Conservation (phyloP, 2,113 vertebrate genomes). For the Triplophysa tibetana region DNA sequence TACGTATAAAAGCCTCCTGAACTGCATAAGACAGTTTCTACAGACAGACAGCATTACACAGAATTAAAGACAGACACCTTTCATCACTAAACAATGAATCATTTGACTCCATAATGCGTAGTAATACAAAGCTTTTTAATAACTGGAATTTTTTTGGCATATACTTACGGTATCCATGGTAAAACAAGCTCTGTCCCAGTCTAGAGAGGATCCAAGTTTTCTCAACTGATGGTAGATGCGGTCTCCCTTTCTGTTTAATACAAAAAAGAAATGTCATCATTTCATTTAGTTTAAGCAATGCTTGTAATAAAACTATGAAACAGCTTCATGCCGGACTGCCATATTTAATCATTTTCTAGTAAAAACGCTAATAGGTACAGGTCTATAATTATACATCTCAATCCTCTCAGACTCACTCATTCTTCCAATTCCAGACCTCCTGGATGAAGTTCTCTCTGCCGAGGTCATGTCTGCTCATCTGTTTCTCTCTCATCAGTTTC, state of each 20-base stretch:
- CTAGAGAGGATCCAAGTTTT: conserved; percentile 86
- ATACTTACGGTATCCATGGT: conserved; percentile 88
- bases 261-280: background rate
- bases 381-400: background rate
- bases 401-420: conserved; percentile 78
- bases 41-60: background rate
- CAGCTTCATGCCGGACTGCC: no score
- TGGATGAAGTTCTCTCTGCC: conserved; percentile 82
- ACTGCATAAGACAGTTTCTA: conserved; percentile 88
- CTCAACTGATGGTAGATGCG: conserved; percentile 91
- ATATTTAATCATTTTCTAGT: no score
- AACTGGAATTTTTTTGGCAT: background rate
- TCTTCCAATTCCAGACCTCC: conserved; percentile 92
- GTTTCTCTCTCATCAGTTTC: conserved; percentile 83
- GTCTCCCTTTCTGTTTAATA: conserved; percentile 82
- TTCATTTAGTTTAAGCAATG: background rate
- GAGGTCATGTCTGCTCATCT: conserved; percentile 83
- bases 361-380: no score
- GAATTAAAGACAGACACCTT: background rate
- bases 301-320: background rate
- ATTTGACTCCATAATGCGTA: background rate
- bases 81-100: background rate
- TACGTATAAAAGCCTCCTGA: conserved; percentile 85
- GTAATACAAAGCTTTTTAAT: background rate
- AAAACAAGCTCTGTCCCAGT: conserved; percentile 92